phyloP scores from a whole-genome alignment of 2,113 vertebrate species.

The Rhineura floridana region DNA sequence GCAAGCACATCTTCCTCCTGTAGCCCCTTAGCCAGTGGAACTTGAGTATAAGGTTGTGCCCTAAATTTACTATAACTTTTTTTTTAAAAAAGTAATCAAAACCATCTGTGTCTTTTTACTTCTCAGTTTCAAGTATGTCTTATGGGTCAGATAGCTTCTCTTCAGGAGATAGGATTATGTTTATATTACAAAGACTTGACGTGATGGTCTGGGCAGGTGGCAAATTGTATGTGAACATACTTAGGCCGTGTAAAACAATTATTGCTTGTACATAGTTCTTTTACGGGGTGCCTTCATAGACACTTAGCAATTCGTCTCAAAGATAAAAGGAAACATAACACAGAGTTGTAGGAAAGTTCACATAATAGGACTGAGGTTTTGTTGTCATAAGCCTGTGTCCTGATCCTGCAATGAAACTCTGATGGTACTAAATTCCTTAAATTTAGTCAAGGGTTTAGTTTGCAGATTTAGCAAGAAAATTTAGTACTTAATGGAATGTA shows the following conservation, averaged over 20 bases:
- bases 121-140: background rate
- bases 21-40: background rate
- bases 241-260: conserved; percentile 12
- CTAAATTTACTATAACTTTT: background rate
- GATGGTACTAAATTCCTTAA: conserved; percentile 15
- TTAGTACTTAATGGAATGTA: conserved; percentile 7
- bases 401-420: background rate
- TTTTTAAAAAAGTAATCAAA: conserved; percentile 30
- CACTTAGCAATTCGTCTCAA: background rate
- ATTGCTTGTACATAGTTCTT: background rate
- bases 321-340: background rate
- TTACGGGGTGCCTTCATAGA: accelerated
- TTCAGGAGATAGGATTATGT: background rate
- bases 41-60: no score
- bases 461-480: conserved; percentile 3
- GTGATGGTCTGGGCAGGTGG: background rate
- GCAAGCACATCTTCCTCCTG: background rate
- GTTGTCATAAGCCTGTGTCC: conserved; percentile 7
- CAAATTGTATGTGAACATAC: background rate
- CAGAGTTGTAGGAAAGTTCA: background rate
- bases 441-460: background rate
- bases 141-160: background rate
- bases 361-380: background rate
- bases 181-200: background rate
- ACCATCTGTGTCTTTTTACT: conserved; percentile 22